These are phyloP conservation scores for Brachionus rotundiformis DNA, from an alignment of 1,140 invertebrate genomes.

Conservation along the genomic window DNA sequence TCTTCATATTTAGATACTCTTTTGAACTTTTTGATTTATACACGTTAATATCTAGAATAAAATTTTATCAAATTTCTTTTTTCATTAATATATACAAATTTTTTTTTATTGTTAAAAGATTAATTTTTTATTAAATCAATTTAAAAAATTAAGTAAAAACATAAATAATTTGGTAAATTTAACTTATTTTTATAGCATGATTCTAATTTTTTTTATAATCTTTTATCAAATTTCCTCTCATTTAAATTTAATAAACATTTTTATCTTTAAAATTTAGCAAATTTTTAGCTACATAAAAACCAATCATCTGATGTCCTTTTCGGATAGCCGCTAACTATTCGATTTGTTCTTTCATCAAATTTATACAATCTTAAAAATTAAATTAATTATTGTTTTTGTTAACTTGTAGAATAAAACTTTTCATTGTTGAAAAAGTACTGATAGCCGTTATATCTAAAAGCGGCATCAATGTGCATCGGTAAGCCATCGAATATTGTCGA, in stretches of 20 bases:
- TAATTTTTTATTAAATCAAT: too few species aligned
- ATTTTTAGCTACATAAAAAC: not conserved
- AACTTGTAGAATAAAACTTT: slow-evolving; percentile 13
- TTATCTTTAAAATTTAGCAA: not conserved
- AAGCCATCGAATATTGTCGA: not conserved
- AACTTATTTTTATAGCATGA: too few species aligned
- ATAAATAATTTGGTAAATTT: too few species aligned
- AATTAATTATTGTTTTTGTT: too few species aligned
- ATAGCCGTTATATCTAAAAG: slow-evolving; percentile 1
- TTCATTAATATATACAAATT: too few species aligned
- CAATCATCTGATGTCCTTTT: not conserved
- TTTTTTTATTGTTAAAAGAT: too few species aligned
- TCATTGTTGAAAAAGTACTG: not conserved
- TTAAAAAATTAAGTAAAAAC: too few species aligned
- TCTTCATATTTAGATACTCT: too few species aligned
- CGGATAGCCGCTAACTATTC: not conserved
- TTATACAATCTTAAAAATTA: not conserved
- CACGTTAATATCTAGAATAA: too few species aligned
- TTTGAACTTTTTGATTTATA: too few species aligned
- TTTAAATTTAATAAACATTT: not conserved
- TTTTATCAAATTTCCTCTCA: not conserved
- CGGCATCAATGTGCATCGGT: not conserved
- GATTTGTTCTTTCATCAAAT: slow-evolving; percentile 26
- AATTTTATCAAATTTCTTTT: too few species aligned
- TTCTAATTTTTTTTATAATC: too few species aligned